Percentiles rank a stretch among this genome's conserved stretches.
These are phyloP conservation scores for Rhagonycha fulva DNA, from an alignment of 2,888 invertebrate genomes.

Conservation along the genomic window DNA sequence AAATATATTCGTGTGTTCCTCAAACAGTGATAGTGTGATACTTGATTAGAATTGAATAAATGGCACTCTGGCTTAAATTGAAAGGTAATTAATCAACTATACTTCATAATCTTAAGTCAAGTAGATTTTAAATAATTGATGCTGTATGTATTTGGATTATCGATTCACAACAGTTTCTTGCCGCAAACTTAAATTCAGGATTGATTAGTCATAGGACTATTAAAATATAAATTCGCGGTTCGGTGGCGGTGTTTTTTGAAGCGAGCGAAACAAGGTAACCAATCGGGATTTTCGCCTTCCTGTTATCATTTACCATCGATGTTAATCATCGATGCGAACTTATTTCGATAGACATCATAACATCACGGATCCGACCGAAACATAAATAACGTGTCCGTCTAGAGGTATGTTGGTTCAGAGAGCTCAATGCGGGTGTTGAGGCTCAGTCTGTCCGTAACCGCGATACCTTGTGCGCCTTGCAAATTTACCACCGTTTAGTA, in stretches of 20 bases:
- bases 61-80: slow-evolving; percentile 29
- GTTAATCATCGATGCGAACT: slow-evolving; percentile 30
- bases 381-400: slow-evolving; percentile 40
- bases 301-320: slow-evolving; percentile 28
- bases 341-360: slow-evolving; percentile 33
- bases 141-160: background rate
- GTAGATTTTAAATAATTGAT: background rate
- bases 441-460: slow-evolving; percentile 43
- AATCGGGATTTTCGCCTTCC: background rate
- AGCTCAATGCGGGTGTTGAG: slow-evolving; percentile 42
- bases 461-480: slow-evolving; percentile 42
- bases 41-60: slow-evolving; percentile 17
- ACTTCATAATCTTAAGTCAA: background rate
- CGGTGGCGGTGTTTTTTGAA: background rate
- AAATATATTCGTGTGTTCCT: background rate
- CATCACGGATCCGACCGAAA: slow-evolving; percentile 39
- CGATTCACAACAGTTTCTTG: background rate
- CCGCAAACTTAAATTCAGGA: background rate
- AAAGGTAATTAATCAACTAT: slow-evolving; percentile 28
- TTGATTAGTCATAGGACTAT: background rate
- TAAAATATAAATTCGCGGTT: background rate
- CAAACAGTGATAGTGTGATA: slow-evolving; percentile 6
- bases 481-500: slow-evolving; percentile 32
- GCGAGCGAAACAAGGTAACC: slow-evolving; percentile 5
- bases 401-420: slow-evolving; percentile 42